Conservation (phyloP, 2,797 vertebrate species). For the Rhadinocentrus ornatus region DNA sequence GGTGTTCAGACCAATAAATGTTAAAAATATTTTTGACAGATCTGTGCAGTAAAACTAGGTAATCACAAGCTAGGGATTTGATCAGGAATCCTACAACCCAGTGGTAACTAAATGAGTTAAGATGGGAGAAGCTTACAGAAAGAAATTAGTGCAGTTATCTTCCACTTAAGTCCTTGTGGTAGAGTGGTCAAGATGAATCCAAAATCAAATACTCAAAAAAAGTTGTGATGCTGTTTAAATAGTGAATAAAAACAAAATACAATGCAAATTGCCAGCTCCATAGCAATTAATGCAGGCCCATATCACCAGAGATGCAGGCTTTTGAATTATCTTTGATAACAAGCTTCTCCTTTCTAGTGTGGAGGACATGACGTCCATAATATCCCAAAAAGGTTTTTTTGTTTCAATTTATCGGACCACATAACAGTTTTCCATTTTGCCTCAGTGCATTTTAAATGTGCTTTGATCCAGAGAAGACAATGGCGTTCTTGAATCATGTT, state of each 20-base stretch:
- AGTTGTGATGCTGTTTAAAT: neutral
- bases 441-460: neutral
- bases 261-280: no score
- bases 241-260: neutral
- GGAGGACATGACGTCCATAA: no score
- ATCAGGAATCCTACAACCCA: no score
- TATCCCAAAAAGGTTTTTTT: no score
- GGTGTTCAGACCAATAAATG: neutral
- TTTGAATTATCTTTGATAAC: neutral
- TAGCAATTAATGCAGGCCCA: no score
- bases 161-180: neutral
- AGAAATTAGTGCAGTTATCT: neutral
- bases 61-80: no score
- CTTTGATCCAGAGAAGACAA: neutral
- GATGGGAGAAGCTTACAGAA: neutral
- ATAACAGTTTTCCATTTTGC: no score
- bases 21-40: no score
- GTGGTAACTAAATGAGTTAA: neutral
- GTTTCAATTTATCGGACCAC: no score
- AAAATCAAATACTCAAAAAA: neutral
- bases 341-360: neutral
- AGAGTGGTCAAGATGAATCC: neutral
- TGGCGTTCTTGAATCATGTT: neutral
- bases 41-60: no score
- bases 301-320: neutral